Evolutionary conservation across 2,888 invertebrate species (phyloP).

Genomic region (Hydrotaea cyrtoneurina): DNA sequence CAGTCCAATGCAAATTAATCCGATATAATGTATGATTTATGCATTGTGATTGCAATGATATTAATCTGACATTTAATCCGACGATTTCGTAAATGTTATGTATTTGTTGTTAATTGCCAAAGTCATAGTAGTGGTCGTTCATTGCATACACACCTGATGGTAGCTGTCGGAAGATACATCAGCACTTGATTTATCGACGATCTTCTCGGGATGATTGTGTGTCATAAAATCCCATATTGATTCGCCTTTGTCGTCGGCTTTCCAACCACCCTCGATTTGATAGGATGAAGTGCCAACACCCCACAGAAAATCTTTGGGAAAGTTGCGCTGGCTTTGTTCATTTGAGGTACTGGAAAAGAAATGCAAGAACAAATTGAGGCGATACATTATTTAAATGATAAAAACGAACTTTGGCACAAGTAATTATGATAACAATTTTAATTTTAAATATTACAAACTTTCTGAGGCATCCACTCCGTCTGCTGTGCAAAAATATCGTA

Average conservation of each 20-base stretch:
- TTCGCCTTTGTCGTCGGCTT: slow-evolving; percentile 82
- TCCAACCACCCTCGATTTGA: slow-evolving; percentile 80
- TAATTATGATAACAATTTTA: too few species aligned
- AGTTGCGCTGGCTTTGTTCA: slow-evolving; percentile 70
- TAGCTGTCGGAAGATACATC: slow-evolving; percentile 84
- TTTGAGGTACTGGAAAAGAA: slow-evolving; percentile 30
- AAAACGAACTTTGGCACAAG: too few species aligned
- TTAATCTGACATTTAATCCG: not conserved
- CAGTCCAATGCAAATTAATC: slow-evolving; percentile 1
- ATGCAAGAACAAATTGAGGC: not conserved
- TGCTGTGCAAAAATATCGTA: too few species aligned
- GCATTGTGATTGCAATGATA: slow-evolving; percentile 18
- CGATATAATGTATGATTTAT: not conserved
- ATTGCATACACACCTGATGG: slow-evolving; percentile 77
- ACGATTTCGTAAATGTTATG: not conserved
- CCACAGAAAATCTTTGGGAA: slow-evolving; percentile 80
- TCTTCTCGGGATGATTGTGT: slow-evolving; percentile 83
- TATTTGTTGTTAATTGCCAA: too few species aligned
- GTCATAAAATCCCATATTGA: slow-evolving; percentile 85
- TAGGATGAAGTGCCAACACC: slow-evolving; percentile 80
- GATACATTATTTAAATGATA: too few species aligned
- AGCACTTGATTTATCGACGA: slow-evolving; percentile 83
- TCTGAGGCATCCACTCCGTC: too few species aligned
- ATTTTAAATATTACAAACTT: too few species aligned
- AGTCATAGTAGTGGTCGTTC: too few species aligned